Evolutionary conservation across 2,113 vertebrate genomes (phyloP).

Genomic region (Myrmecobius fasciatus): DNA sequence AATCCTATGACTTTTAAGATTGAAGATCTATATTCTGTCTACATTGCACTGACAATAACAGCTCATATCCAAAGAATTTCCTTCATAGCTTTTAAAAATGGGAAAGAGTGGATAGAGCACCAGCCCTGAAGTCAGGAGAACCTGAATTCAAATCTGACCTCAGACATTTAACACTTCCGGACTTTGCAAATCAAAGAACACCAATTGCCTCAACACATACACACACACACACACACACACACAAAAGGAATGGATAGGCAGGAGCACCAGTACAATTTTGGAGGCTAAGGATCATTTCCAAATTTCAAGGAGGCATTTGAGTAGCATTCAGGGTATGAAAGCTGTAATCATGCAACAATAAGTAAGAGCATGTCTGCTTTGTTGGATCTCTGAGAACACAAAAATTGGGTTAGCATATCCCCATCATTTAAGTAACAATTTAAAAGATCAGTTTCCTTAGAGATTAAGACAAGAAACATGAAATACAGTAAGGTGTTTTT

Average conservation of each 20-base stretch:
- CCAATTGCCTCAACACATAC: no score
- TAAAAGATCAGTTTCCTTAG: neutral
- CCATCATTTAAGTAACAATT: neutral
- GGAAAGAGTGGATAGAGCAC: no score
- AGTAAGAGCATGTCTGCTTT: neutral
- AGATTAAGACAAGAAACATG: neutral
- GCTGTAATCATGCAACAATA: neutral
- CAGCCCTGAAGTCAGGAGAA: no score
- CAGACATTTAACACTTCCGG: no score
- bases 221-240: no score
- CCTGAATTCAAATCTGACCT: no score
- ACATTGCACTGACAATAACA: neutral
- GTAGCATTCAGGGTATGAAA: neutral
- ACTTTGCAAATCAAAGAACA: no score
- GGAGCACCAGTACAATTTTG: neutral
- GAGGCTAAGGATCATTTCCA: neutral
- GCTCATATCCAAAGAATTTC: neutral
- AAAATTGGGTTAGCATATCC: neutral
- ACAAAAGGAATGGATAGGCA: neutral
- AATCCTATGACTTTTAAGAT: neutral
- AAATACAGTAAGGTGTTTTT: neutral
- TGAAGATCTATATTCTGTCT: neutral
- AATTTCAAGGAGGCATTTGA: neutral
- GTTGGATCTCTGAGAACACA: neutral
- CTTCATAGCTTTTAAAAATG: neutral